Conservation (phyloP, 2,888 invertebrate species). For the Chirona hameri region DNA sequence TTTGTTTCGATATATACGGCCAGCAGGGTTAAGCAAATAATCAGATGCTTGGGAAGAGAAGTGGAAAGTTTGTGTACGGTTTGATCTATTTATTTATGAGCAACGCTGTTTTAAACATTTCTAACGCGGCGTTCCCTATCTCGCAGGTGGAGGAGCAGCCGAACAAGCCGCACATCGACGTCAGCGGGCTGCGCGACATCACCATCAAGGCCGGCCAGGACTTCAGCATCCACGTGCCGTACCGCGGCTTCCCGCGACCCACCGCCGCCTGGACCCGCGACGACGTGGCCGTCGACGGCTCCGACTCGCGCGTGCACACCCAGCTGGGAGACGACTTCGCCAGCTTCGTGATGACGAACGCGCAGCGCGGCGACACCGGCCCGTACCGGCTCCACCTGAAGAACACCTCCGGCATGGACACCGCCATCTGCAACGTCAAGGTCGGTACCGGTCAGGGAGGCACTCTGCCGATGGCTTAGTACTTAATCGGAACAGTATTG, state of each 20-base stretch:
- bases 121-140: no score
- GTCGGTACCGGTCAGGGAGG: background rate
- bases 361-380: slow-evolving; percentile 83
- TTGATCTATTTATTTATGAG: no score
- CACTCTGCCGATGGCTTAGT: no score
- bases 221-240: slow-evolving; percentile 94
- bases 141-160: slow-evolving; percentile 78
- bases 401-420: slow-evolving; percentile 93
- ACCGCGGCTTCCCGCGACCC: slow-evolving; percentile 92
- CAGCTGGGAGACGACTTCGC: slow-evolving; percentile 82
- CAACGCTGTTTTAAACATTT: no score
- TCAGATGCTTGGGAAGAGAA: no score
- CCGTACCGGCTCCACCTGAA: slow-evolving; percentile 87
- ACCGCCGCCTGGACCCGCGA: slow-evolving; percentile 92
- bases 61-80: no score
- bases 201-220: slow-evolving; percentile 96
- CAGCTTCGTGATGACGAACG: slow-evolving; percentile 86
- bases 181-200: slow-evolving; percentile 89
- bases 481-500: no score
- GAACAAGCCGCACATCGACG: slow-evolving; percentile 93
- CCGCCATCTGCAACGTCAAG: slow-evolving; percentile 83
- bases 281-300: slow-evolving; percentile 63
- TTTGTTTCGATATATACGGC: no score
- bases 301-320: slow-evolving; percentile 57
- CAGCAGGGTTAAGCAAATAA: no score